Percentiles rank a stretch among this genome's conserved stretches.
phyloP scores from a whole-genome alignment of 2,888 invertebrate genomes.

The Pyralis farinalis region DNA sequence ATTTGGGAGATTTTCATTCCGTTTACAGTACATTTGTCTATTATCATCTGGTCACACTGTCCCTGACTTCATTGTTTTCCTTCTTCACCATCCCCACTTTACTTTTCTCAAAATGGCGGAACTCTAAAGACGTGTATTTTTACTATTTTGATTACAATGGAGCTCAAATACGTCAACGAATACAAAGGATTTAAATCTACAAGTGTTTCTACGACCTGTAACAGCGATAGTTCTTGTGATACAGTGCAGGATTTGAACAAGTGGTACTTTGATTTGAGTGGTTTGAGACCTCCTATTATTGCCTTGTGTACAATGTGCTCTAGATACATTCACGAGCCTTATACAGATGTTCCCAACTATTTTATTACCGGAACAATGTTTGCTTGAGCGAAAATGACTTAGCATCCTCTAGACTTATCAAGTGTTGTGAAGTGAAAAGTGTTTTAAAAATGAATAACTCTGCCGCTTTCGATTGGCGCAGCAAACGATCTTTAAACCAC shows the following conservation, averaged over 20 bases:
- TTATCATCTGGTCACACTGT: too few relatives aligned
- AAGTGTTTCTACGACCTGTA: constrained; percentile 41
- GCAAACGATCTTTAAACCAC: constrained; percentile 33
- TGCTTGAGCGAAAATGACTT: constrained; percentile 48
- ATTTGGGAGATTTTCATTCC: too few relatives aligned
- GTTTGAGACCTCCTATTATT: constrained; percentile 31
- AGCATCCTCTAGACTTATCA: constrained; percentile 36
- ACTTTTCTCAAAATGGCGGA: constrained; percentile 74
- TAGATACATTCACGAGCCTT: constrained; percentile 49
- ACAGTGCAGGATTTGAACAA: constrained; percentile 40
- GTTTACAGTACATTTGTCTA: too few relatives aligned
- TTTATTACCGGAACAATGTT: constrained; percentile 34
- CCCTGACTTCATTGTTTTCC: too few relatives aligned
- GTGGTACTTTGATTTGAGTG: constrained; percentile 36
- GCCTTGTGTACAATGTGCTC: constrained; percentile 35
- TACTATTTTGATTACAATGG: constrained; percentile 64
- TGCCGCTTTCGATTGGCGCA: constrained; percentile 42
- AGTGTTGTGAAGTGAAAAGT: constrained; percentile 29
- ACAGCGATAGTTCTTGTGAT: constrained; percentile 41
- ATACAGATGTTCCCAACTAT: constrained; percentile 45
- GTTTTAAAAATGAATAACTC: constrained; percentile 50
- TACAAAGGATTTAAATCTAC: constrained; percentile 46
- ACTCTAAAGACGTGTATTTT: constrained; percentile 71
- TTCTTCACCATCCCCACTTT: constrained; percentile 2
- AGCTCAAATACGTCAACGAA: constrained; percentile 54